phyloP scores from a whole-genome alignment of 2,888 invertebrate species.

The Myathropa florea region DNA sequence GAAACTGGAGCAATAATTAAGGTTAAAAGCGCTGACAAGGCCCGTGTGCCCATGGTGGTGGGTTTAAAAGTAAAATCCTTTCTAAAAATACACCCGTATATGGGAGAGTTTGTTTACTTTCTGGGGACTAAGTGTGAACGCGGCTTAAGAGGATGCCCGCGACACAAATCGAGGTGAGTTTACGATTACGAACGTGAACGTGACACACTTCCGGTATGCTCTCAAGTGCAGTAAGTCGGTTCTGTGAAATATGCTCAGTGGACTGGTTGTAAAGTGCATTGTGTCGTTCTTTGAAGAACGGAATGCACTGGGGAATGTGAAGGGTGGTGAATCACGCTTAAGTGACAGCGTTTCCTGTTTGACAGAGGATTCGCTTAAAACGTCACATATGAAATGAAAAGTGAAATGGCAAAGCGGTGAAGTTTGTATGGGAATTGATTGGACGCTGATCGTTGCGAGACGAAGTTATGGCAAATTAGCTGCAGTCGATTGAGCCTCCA shows the following conservation, averaged over 20 bases:
- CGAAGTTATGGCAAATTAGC: background rate
- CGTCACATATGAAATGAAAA: background rate
- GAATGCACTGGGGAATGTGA: background rate
- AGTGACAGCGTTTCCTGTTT: background rate
- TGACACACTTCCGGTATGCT: background rate
- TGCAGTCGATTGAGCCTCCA: background rate
- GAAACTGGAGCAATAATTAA: constrained; percentile 70
- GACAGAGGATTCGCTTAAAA: background rate
- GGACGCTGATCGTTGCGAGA: background rate
- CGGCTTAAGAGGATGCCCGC: background rate
- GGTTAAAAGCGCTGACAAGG: constrained; percentile 69
- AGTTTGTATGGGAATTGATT: too few relatives aligned
- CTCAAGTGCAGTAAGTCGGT: background rate
- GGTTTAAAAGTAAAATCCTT: constrained; percentile 46
- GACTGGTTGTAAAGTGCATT: background rate
- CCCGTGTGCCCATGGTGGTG: constrained; percentile 24
- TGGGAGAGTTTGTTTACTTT: constrained; percentile 12
- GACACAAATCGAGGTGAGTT: background rate
- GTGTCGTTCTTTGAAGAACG: background rate
- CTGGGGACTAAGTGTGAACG: constrained; percentile 7
- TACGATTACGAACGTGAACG: background rate
- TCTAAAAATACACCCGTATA: constrained; percentile 48
- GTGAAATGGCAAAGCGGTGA: background rate
- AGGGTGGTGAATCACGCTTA: background rate
- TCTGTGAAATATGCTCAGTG: background rate